These are phyloP conservation scores for Sparus aurata DNA, from an alignment of 2,797 vertebrate genomes.

Conservation along the genomic window DNA sequence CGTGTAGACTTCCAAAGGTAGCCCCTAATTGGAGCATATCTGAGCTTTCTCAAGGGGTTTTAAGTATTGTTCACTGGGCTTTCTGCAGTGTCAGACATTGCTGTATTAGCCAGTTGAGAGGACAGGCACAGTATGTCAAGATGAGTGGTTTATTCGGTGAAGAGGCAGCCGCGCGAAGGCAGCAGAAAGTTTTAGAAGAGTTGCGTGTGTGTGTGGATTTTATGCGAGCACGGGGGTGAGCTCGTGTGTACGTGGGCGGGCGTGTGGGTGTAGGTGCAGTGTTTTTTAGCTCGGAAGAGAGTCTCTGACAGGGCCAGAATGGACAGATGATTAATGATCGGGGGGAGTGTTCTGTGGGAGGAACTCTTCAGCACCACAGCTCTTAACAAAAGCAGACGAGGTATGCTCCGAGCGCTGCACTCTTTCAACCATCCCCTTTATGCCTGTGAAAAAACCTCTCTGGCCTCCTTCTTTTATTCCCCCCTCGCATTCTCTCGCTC, in stretches of 20 bases:
- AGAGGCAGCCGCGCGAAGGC: conserved; percentile 13
- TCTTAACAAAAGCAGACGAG: conserved; percentile 74
- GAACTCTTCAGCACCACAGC: conserved; percentile 61
- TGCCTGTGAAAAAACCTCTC: conserved; percentile 60
- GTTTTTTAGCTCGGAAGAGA: conserved; percentile 58
- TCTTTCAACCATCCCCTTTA: conserved; percentile 69
- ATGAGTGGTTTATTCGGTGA: conserved; percentile 42
- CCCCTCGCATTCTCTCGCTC: conserved; percentile 52
- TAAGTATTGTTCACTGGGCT: conserved; percentile 40
- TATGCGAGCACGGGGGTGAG: conserved; percentile 7
- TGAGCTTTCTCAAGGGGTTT: conserved; percentile 43
- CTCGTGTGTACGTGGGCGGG: conserved; percentile 33
- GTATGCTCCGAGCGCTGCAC: conserved; percentile 54
- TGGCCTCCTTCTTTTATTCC: conserved; percentile 44
- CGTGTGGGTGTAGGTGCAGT: conserved; percentile 48
- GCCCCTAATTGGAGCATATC: conserved; percentile 63
- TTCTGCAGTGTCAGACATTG: conserved; percentile 58
- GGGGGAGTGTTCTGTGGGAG: conserved; percentile 75
- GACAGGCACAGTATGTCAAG: conserved; percentile 45
- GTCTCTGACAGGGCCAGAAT: conserved; percentile 75
- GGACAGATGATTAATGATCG: conserved; percentile 83
- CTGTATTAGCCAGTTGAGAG: conserved; percentile 45
- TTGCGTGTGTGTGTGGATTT: conserved; percentile 12
- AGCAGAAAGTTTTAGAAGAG: conserved; percentile 46
- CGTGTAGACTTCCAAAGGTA: conserved; percentile 32